Evolutionary conservation across 2,113 vertebrate species (phyloP), one percentile per base, ranked within the genome.

Genomic region (Pampusana beccarii): DNA sequence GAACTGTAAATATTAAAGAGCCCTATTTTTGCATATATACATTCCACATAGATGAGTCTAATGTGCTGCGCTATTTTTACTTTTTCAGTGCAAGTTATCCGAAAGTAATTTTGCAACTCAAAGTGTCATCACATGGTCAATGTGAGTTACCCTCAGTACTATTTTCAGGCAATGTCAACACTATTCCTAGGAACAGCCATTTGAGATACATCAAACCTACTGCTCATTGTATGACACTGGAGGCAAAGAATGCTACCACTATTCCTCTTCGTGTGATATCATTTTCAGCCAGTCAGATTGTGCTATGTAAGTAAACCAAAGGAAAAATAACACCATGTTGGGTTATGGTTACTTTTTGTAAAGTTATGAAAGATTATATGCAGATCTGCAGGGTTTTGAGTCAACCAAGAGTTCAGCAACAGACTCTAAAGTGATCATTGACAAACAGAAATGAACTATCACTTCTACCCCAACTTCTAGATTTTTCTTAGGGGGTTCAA

Each of bases 21-120:
- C 93, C 95, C 95, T 96, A 95, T 95, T 96, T 97, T 94, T 94
- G 93, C 93, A 83, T 62, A 71, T 92, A 93, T 90, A 90, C 93
- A 94, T 97, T 96, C 95, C 93, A 90, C 80, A 89, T 3, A 88
- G 93, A 94, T 96, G 92, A 96, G 69, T 96, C 94, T 40, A 46
- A 88, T 34, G 61, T 29, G 48, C 94, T 36, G 50, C 16, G 90
- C 95, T 96, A 96, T 96, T 97, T 97, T 96, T 96, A 95, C 69
- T 62, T 95, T 95, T 96, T 94, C 95, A 46, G 79, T 65, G 80
- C 92, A 86, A 95, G 93, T 96, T 96, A 94, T 96, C 93, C 91
- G 93, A 93, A 95, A 92, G 88, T 48, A 92, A 96, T 87, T 96
- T 93, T 97, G 94, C 96, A 97, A 89, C 93, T 96, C 94, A 89